A percentile compares a stretch with the other conserved stretches of the same genome.
Evolutionary conservation across 2,113 vertebrate species (phyloP).

Genomic region (Morone saxatilis): DNA sequence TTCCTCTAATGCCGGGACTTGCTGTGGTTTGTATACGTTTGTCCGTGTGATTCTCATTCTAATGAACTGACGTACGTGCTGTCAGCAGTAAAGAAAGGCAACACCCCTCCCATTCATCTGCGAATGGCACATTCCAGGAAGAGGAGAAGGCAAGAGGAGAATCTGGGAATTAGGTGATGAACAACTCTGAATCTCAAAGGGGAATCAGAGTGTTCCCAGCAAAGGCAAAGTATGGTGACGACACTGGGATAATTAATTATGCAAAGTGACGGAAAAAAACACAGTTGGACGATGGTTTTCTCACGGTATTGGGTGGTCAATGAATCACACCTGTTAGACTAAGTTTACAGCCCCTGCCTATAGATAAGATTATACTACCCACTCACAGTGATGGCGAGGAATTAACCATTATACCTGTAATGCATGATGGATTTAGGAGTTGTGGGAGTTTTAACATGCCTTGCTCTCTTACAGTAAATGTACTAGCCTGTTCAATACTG

Average conservation of each 20-base stretch:
- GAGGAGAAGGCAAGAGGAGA: slow-evolving; percentile 53
- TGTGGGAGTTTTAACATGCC: background rate
- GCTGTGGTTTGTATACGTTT: slow-evolving; percentile 33
- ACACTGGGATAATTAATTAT: slow-evolving; percentile 57
- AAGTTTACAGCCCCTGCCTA: slow-evolving; percentile 53
- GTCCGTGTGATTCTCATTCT: slow-evolving; percentile 67
- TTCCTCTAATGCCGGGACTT: slow-evolving; percentile 28
- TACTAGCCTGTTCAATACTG: background rate
- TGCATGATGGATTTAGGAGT: slow-evolving; percentile 19
- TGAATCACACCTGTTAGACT: slow-evolving; percentile 65
- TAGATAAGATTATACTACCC: slow-evolving; percentile 63
- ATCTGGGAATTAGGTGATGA: slow-evolving; percentile 60
- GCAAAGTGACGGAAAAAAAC: slow-evolving; percentile 44
- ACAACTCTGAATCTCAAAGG: slow-evolving; percentile 35
- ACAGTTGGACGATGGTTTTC: slow-evolving; percentile 45
- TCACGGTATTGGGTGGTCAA: slow-evolving; percentile 69
- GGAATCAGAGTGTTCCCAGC: slow-evolving; percentile 65
- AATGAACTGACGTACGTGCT: slow-evolving; percentile 68
- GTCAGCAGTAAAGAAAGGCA: slow-evolving; percentile 71
- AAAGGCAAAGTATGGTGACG: slow-evolving; percentile 44
- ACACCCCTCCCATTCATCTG: slow-evolving; percentile 58
- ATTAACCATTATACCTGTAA: slow-evolving; percentile 22
- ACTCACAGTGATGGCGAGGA: slow-evolving; percentile 25
- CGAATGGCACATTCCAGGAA: slow-evolving; percentile 69
- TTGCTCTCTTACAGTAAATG: background rate